Conservation (phyloP, 2,888 invertebrate species). For the Drosophila acutilabella region DNA sequence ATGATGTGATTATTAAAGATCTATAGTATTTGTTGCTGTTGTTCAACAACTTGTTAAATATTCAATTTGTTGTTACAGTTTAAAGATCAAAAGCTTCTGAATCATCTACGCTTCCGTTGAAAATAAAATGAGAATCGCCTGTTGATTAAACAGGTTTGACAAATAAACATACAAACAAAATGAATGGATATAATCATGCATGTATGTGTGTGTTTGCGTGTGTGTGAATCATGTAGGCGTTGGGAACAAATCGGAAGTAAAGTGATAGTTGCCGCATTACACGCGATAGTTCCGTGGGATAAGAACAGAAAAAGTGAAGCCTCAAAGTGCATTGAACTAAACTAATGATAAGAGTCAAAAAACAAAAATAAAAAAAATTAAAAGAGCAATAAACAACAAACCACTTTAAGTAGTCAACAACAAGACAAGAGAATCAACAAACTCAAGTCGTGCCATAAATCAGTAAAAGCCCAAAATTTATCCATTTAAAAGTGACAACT, state of each 20-base stretch:
- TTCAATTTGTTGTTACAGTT: conserved; percentile 53
- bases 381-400: conserved; percentile 14
- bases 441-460: conserved; percentile 12
- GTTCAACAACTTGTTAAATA: conserved; percentile 17
- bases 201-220: conserved; percentile 4
- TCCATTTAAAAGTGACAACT: too few species aligned
- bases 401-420: conserved; percentile 4
- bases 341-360: conserved; percentile 43
- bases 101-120: conserved; percentile 62
- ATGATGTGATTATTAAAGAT: conserved; percentile 33
- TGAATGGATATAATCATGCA: neutral
- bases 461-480: neutral
- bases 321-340: conserved; percentile 58
- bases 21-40: conserved; percentile 24
- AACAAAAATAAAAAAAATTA: conserved; percentile 22
- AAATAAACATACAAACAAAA: conserved; percentile 16
- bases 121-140: conserved; percentile 30
- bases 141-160: conserved; percentile 61
- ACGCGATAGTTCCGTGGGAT: conserved; percentile 50
- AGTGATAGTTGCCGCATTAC: conserved; percentile 43
- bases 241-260: conserved; percentile 64
- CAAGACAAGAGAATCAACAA: conserved; percentile 17
- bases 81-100: conserved; percentile 49
- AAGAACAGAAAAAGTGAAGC: conserved; percentile 37
- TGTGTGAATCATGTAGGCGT: conserved; percentile 63